phyloP scores from a whole-genome alignment of 2,113 vertebrate species.

The Actenoides lindsayi region DNA sequence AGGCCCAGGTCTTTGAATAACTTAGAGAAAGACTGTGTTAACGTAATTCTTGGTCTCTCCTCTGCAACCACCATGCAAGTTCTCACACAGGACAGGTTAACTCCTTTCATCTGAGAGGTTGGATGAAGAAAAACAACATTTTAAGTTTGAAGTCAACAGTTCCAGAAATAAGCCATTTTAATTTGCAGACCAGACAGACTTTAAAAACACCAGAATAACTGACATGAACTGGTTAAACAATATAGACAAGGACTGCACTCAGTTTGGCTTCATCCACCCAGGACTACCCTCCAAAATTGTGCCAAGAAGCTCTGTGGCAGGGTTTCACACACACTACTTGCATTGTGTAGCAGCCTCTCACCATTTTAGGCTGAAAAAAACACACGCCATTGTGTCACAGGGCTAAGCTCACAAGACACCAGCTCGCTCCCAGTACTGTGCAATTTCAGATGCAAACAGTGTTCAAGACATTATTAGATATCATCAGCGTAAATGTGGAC shows the following conservation, averaged over 20 bases:
- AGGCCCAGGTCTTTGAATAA: conserved; percentile 95
- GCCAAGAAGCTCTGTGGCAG: background rate
- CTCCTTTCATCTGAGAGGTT: conserved; percentile 81
- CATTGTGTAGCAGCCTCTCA: rapidly evolving
- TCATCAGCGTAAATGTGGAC: background rate
- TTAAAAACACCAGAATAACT: background rate
- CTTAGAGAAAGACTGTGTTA: conserved; percentile 96
- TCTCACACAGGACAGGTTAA: conserved; percentile 93
- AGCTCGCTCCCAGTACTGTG: rapidly evolving
- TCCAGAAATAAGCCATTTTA: background rate
- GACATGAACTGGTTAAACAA: background rate
- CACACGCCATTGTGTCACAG: background rate
- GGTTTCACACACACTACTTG: background rate
- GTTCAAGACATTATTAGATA: background rate
- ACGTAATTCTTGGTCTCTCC: conserved; percentile 88
- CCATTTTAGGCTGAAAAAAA: background rate
- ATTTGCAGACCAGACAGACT: background rate
- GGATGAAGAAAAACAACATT: background rate
- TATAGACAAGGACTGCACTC: rapidly evolving
- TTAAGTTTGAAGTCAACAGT: background rate
- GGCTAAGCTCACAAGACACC: background rate
- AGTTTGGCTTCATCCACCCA: background rate
- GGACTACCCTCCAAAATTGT: background rate
- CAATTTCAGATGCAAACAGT: background rate
- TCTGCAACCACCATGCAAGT: conserved; percentile 98